phyloP scores from a whole-genome alignment of 2,888 invertebrate species.

The Eubasilissa splendida region DNA sequence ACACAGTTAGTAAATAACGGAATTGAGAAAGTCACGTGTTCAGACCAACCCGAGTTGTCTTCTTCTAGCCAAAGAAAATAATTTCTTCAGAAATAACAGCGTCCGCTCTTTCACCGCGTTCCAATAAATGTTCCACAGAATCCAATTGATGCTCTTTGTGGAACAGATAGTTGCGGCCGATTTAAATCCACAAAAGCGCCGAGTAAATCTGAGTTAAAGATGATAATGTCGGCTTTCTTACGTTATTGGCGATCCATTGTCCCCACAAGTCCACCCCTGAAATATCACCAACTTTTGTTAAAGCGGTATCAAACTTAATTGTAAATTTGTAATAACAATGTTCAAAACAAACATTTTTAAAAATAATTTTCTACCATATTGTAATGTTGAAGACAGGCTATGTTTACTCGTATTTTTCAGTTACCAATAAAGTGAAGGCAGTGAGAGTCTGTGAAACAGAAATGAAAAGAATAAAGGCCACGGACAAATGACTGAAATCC shows the following conservation, averaged over 20 bases:
- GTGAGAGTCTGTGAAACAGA: too few species aligned
- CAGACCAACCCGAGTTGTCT: background rate
- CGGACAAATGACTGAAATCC: too few species aligned
- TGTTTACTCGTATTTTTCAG: too few species aligned
- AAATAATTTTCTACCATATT: too few species aligned
- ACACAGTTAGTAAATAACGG: too few species aligned
- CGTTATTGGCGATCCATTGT: slow-evolving; percentile 6
- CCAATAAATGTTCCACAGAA: slow-evolving; percentile 52
- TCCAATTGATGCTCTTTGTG: slow-evolving; percentile 47
- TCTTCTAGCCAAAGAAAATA: slow-evolving; percentile 37
- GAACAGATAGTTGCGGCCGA: slow-evolving; percentile 26
- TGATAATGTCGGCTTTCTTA: slow-evolving; percentile 18
- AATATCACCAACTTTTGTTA: background rate
- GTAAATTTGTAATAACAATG: background rate
- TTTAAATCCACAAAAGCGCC: slow-evolving; percentile 24
- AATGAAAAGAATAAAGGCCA: too few species aligned
- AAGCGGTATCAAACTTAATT: background rate
- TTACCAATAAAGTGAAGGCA: too few species aligned
- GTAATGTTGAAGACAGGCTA: too few species aligned
- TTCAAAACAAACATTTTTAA: too few species aligned
- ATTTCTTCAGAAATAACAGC: slow-evolving; percentile 50
- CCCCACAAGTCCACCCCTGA: background rate
- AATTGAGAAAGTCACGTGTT: background rate
- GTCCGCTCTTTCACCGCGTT: slow-evolving; percentile 39
- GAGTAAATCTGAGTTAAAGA: slow-evolving; percentile 20